phyloP scores from a whole-genome alignment of 2,888 invertebrate genomes.

The Zhengitettix transpicula region DNA sequence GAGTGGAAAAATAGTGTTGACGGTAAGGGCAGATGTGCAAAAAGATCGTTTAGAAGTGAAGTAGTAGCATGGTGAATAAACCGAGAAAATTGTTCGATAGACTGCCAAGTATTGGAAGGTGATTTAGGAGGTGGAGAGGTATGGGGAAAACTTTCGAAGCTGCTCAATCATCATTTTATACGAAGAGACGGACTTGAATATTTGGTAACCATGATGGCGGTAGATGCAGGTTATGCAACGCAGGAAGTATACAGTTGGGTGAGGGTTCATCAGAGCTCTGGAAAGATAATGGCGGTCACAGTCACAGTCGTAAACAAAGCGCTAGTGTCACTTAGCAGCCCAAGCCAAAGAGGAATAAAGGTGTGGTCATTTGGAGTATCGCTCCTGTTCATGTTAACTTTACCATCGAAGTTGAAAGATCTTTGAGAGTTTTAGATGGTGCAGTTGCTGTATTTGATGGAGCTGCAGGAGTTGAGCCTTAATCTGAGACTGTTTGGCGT shows the following conservation, averaged over 20 bases:
- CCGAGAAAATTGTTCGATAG: not conserved
- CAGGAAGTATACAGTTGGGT: not conserved
- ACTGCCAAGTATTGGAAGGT: not conserved
- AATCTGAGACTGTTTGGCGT: constrained; percentile 93
- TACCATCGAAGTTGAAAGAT: too few relatives aligned
- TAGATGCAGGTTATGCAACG: not conserved
- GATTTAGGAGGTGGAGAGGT: not conserved
- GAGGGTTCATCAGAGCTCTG: not conserved
- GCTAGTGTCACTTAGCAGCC: not conserved
- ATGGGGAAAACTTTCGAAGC: not conserved
- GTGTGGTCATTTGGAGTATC: not conserved
- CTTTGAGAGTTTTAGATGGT: too few relatives aligned
- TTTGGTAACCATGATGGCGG: not conserved
- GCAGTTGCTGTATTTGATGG: too few relatives aligned
- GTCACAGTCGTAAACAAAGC: not conserved
- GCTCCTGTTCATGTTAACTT: too few relatives aligned
- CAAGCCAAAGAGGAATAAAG: not conserved
- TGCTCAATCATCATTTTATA: not conserved
- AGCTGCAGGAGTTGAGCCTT: constrained; percentile 77
- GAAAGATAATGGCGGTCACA: not conserved
- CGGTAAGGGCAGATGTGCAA: not conserved
- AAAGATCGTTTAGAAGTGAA: not conserved
- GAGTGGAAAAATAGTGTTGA: too few relatives aligned
- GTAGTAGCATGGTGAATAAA: not conserved
- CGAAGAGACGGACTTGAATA: not conserved